phyloP scores from a whole-genome alignment of 2,888 invertebrate genomes.

The Drosophila acutilabella region DNA sequence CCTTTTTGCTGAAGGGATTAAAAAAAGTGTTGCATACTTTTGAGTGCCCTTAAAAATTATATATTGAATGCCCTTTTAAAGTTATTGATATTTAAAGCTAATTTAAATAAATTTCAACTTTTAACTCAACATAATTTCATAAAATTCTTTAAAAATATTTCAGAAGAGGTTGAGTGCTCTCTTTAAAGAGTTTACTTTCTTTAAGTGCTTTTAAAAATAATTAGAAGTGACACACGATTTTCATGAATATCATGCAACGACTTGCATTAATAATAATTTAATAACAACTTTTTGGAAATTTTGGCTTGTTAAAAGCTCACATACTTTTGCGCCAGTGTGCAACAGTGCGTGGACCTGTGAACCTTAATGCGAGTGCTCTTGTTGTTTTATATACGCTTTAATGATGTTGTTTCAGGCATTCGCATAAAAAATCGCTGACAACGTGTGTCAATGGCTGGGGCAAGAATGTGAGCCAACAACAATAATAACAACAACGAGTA shows the following conservation, averaged over 20 bases:
- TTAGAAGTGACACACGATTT: neutral
- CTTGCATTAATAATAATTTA: neutral
- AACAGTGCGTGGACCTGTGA: slow-evolving; percentile 29
- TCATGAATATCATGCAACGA: neutral
- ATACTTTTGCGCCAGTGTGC: slow-evolving; percentile 39
- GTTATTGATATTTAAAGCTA: neutral
- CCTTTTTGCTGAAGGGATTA: neutral
- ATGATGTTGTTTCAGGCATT: slow-evolving; percentile 57
- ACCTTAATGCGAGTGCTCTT: slow-evolving; percentile 25
- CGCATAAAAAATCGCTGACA: slow-evolving; percentile 63
- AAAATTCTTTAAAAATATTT: neutral
- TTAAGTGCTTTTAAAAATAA: slow-evolving; percentile 2
- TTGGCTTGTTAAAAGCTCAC: slow-evolving; percentile 5
- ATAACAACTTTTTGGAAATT: neutral
- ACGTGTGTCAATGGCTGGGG: slow-evolving; percentile 65
- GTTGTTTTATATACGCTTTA: slow-evolving; percentile 34
- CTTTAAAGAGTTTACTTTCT: neutral
- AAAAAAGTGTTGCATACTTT: neutral
- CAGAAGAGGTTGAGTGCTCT: no score
- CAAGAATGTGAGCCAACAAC: slow-evolving; percentile 8
- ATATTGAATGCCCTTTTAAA: neutral
- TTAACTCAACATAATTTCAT: neutral
- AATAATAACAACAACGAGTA: slow-evolving; percentile 3
- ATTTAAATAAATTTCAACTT: neutral
- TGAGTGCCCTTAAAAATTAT: neutral